A percentile compares a stretch with the other conserved stretches of the same genome.
Conservation (phyloP, 2,888 invertebrate species). For the Thelaira solivaga region DNA sequence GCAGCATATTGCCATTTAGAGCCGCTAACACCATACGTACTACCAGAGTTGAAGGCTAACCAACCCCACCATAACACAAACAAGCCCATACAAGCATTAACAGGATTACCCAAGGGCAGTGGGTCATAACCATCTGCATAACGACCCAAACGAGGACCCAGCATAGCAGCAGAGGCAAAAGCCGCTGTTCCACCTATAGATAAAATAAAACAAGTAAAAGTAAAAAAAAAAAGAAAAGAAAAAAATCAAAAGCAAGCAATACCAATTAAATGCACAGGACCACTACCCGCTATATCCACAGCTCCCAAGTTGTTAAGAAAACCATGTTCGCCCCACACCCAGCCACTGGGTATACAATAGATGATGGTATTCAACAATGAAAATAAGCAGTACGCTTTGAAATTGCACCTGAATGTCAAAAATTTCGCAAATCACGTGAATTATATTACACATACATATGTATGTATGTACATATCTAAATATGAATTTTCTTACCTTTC, state of each 20-base stretch:
- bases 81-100: slow-evolving; percentile 93
- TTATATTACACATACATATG: no score
- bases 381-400: slow-evolving; percentile 93
- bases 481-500: slow-evolving; percentile 82
- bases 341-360: slow-evolving; percentile 95
- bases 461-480: neutral
- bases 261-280: slow-evolving; percentile 93
- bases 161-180: slow-evolving; percentile 91
- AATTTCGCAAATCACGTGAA: no score
- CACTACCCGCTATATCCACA: slow-evolving; percentile 95
- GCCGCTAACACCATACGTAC: slow-evolving; percentile 87
- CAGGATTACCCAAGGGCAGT: slow-evolving; percentile 90
- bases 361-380: slow-evolving; percentile 92
- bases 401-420: slow-evolving; percentile 83
- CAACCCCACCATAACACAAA: slow-evolving; percentile 98
- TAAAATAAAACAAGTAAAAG: slow-evolving; percentile 1
- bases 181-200: slow-evolving; percentile 83
- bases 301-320: slow-evolving; percentile 90
- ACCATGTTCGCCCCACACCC: slow-evolving; percentile 94
- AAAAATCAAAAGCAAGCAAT: slow-evolving; percentile 20
- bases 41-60: slow-evolving; percentile 96
- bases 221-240: neutral
- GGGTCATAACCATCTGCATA: slow-evolving; percentile 87
- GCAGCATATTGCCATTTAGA: slow-evolving; percentile 95
- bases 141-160: slow-evolving; percentile 91